These are phyloP conservation scores for Eupithecia abbreviata DNA, from an alignment of 2,888 invertebrate genomes.

Conservation along the genomic window DNA sequence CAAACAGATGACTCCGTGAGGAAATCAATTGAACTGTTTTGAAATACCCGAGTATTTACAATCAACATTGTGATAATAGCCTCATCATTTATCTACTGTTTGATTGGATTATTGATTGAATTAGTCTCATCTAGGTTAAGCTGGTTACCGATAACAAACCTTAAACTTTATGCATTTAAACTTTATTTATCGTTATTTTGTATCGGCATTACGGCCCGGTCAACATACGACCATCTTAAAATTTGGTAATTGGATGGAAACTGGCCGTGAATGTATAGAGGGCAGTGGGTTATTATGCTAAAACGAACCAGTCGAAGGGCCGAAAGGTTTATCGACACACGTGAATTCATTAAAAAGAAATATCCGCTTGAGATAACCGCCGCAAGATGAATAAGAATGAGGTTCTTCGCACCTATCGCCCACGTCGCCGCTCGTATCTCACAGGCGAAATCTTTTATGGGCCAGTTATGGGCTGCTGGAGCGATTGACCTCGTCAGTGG, in stretches of 20 bases:
- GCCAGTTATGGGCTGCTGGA: conserved; percentile 55
- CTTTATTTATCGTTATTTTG: conserved; percentile 6
- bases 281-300: conserved; percentile 46
- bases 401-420: conserved; percentile 60
- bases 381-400: conserved; percentile 56
- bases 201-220: conserved; percentile 8
- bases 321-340: conserved; percentile 44
- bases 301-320: conserved; percentile 44
- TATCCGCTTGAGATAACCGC: conserved; percentile 49
- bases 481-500: conserved; percentile 63
- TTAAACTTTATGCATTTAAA: neutral
- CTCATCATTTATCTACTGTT: neutral
- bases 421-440: conserved; percentile 56
- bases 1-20: conserved; percentile 70
- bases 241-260: conserved; percentile 53
- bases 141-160: conserved; percentile 8
- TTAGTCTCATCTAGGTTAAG: conserved; percentile 6
- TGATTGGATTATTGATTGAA: conserved; percentile 2
- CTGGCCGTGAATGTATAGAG: conserved; percentile 45
- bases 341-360: conserved; percentile 48
- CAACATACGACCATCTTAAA: conserved; percentile 15
- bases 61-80: neutral
- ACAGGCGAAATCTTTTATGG: conserved; percentile 44
- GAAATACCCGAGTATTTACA: conserved; percentile 46
- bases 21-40: conserved; percentile 51